Conservation (phyloP, 1,140 invertebrate species). For the Camponotus pennsylvanicus region DNA sequence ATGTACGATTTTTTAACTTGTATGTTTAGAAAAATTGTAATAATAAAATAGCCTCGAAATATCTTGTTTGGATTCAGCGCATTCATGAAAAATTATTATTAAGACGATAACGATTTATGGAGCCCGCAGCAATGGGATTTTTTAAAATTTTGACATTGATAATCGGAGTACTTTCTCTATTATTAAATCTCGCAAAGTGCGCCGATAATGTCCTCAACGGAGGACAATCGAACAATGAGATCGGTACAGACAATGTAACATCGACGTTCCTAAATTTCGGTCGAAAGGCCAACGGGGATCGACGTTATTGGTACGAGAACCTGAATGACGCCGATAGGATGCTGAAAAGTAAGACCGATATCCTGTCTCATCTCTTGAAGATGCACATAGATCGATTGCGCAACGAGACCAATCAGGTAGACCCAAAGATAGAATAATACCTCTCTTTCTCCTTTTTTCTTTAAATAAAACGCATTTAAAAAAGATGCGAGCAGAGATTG, state of each 20-base stretch:
- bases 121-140: slow-evolving; percentile 3
- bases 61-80: neutral
- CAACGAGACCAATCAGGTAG: slow-evolving; percentile 72
- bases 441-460: neutral
- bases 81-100: neutral
- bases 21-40: neutral
- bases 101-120: neutral
- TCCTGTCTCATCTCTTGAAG: slow-evolving; percentile 70
- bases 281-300: slow-evolving; percentile 40
- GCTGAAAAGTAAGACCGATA: slow-evolving; percentile 69
- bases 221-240: neutral
- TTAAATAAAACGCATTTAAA: neutral
- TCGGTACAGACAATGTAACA: neutral
- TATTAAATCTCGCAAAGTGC: neutral
- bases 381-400: slow-evolving; percentile 74
- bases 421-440: neutral
- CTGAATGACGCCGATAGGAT: slow-evolving; percentile 50
- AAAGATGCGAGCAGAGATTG: neutral
- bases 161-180: slow-evolving; percentile 21
- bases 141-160: neutral
- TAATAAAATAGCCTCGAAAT: neutral
- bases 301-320: slow-evolving; percentile 34
- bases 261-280: slow-evolving; percentile 41
- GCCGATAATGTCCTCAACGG: neutral
- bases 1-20: neutral